Conservation (phyloP, 1,140 invertebrate genomes). For the Drosophila ananassae region DNA sequence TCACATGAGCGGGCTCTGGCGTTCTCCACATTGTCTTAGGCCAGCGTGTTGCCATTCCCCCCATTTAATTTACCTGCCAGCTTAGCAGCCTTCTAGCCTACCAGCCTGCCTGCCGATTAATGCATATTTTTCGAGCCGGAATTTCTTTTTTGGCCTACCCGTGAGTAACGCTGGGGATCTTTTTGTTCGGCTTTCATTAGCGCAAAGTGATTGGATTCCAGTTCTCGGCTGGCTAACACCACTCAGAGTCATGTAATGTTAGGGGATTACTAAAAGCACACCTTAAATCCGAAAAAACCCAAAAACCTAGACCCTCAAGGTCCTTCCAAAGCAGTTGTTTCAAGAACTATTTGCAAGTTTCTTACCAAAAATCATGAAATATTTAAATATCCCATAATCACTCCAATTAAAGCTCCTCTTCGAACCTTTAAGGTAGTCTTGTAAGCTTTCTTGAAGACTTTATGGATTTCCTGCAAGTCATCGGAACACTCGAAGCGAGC, state of each 20-base stretch:
- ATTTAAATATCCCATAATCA: background rate
- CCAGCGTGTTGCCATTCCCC: background rate
- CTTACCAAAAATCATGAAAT: background rate
- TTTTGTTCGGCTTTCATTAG: conserved; percentile 54
- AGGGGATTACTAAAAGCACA: conserved; percentile 10
- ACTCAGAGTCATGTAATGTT: conserved; percentile 17
- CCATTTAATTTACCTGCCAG: conserved; percentile 31
- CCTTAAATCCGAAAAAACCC: background rate
- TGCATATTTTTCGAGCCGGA: conserved; percentile 25
- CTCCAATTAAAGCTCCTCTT: background rate
- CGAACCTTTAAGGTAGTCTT: background rate
- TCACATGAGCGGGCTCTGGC: conserved; percentile 30
- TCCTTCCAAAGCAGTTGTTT: background rate
- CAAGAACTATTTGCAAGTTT: background rate
- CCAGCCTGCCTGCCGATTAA: conserved; percentile 31
- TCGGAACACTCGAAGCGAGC: conserved; percentile 17
- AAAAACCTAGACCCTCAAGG: background rate
- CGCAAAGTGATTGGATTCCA: conserved; percentile 62
- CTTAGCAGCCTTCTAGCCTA: no score
- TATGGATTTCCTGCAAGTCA: conserved; percentile 33
- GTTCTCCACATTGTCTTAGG: conserved; percentile 58
- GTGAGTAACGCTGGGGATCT: conserved; percentile 32
- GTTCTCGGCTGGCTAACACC: conserved; percentile 2
- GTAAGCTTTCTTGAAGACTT: background rate
- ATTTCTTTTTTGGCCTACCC: conserved; percentile 31